Base-by-base conservation (phyloP, 2,113 vertebrate genomes). In the Cryptotis parvus region DNA sequence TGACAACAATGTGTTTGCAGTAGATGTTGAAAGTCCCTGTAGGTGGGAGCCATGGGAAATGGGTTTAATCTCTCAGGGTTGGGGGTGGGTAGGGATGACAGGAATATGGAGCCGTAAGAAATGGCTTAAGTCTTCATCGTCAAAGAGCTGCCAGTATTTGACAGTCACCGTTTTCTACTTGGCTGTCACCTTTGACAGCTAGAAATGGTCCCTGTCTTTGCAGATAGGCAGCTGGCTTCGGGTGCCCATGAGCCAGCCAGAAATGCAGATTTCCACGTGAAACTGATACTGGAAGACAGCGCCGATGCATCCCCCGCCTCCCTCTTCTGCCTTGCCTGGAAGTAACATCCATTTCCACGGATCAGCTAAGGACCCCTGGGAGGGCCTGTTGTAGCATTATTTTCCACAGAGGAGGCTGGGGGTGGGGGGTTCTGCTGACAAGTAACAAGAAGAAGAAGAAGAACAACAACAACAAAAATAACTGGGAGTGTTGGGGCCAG, bases 231-330 rank as follows among this genome's bases (percentile, higher is more conserved):
- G 33, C 52, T 20, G 8, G 66, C 35, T 55, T 41, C 35, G 75
- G 75, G 33, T 5, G 65, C 89, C 72, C 39, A 45, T 83, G 45
- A 29, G 76, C 52, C 31, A 33, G 76, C 86, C 84, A 4, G 73
- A 75, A 81, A 87, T 91, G 82, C 89, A 83, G 72, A 80, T 80
- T 76, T 31, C 88, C 70, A n/a, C 94, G 68, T 37, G 85, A 82
- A 83, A 45, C 78, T 7, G 69, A 29, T 52, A 61, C 72, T 63
- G 84, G 85, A 77, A 87, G 0, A 70, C 78, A 80, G 78, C 82
- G 84, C 61, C 26, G 33, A 79, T 89, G 75, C 31, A 86, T 43
- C 18, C 84, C n/a, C 5, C 80, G 24, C 15, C 58, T 35, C 15
- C 77, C 33, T 55, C 79, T n/a, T 33, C 63, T 3, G 31, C 11